Percentiles rank a stretch among this genome's conserved stretches.
These are phyloP conservation scores for Glossophaga mutica DNA, from an alignment of 2,797 vertebrate genomes.

Conservation along the genomic window DNA sequence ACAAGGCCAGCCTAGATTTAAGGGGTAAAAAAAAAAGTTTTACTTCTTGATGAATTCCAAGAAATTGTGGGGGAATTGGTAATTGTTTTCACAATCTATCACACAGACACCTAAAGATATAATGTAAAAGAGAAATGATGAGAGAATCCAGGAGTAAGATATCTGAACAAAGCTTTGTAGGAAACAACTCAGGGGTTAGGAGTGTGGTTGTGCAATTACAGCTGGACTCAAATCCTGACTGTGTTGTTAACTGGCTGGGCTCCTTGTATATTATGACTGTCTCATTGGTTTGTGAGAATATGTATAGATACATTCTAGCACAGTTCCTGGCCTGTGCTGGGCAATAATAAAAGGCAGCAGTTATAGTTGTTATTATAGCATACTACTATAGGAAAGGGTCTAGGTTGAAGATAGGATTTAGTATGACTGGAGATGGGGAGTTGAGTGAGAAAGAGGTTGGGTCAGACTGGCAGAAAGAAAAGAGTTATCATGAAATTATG, in stretches of 20 bases:
- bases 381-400: neutral
- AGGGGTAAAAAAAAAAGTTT: constrained; percentile 18
- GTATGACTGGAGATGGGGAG: neutral
- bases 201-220: neutral
- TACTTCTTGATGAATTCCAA: constrained; percentile 15
- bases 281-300: neutral
- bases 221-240: constrained; percentile 18
- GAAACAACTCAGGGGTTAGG: neutral
- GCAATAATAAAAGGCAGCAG: neutral
- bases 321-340: neutral
- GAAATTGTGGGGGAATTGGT: neutral
- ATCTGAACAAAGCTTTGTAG: neutral
- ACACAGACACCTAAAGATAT: neutral
- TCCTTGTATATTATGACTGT: constrained; percentile 2
- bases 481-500: neutral
- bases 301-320: neutral
- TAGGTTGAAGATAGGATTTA: neutral
- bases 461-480: neutral
- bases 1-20: neutral
- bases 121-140: constrained; percentile 14
- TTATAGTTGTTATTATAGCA: neutral
- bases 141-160: neutral
- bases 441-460: neutral
- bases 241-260: neutral
- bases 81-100: neutral